Base-by-base conservation (phyloP, 1,140 invertebrate genomes). In the Ylistrum balloti region DNA sequence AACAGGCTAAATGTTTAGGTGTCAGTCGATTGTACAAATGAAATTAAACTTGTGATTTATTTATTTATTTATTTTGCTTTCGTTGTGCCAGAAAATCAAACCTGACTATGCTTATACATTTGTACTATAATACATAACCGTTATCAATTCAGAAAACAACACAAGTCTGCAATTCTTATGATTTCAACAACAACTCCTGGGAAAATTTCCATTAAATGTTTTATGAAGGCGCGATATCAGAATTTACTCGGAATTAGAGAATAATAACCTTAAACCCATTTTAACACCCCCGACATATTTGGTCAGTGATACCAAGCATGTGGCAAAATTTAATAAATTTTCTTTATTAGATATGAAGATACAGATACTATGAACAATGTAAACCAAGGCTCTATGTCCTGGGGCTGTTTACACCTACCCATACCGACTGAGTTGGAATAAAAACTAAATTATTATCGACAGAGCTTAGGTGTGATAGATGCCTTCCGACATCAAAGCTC, bases 331-430 rank as follows among this genome's bases (percentile, higher is more conserved):
- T 74, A 74, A 74, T 74, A 74, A 74, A 74, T 11, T 74, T 28
- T 74, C 56, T 74, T 74, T 74, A 74, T 74, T 74, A 74, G 56
- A 74, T 74, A 74, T 74, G 56, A 74, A 74, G 28, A 74, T 74
- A 74, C 1, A 74, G 28, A 74, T 74, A 74, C 56, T 74, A 5
- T 74, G 56, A 74, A 74, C 56, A 74, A 74, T 45, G 17, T 45
- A 45, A 45, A 45, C 41, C 41, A 13, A 17, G 56, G 56, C 1
- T 74, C 5, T 28, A 74, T 28, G 56, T 74, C 56, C 56, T 28
- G 56, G 22, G 28, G 56, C 56, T 74, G 17, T 74, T 74, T 74
- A 74, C 22, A 22, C 56, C 56, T 74, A 28, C n/a, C 56, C 28
- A 1, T 74, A 28, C 56, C 56, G 28, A 74, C 28, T 28, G n/a